Evolutionary conservation across 1,140 invertebrate species (phyloP), one percentile per base, ranked within the genome.

Genomic region (Kradibia gibbosae): DNA sequence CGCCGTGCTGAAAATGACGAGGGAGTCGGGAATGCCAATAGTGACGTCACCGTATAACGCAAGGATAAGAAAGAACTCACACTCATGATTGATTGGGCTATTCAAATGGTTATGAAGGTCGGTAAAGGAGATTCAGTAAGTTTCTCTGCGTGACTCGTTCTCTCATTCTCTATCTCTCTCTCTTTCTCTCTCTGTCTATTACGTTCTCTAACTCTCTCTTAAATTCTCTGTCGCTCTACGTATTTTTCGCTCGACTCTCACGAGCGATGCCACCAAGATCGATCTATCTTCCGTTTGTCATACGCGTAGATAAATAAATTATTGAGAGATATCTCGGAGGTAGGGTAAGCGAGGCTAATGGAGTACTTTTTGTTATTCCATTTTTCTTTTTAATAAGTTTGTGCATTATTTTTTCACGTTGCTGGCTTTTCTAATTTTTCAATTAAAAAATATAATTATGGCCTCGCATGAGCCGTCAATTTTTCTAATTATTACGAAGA

Each of bases 41-140:
- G 86, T 91, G 89, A 89, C 88, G 89, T 89, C 88, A 89, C 85
- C 82, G 83, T 71, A 74, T 81, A 71, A 48, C 78, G 75, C 25
- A 81, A 72, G 84, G 83, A 82, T 53, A 36, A 74, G 45, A 60
- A 82, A 87, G 85, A 88, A 78, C 75, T 80, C 81, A 25, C 25
- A 28, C 28, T 72, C 78, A 85, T 91, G 90, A 91, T 91, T 89
- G 90, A 91, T 91, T 87, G 88, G 85, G 85, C 87, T 87, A 90
- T 91, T 91, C 84, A 90, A 90, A 91, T 91, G 89, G 88, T 90
- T 90, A 90, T 91, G 89, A 88, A 89, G 86, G 86, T 74, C 83
- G 57, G 62, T 77, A 45, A 70, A 71, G 53, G 62, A 81, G 60
- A 50, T 20, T 55, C 65, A 10, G 67, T 71, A 79, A 53, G 67